Conservation (phyloP, 2,797 vertebrate species). For the Myotis findleyi region DNA sequence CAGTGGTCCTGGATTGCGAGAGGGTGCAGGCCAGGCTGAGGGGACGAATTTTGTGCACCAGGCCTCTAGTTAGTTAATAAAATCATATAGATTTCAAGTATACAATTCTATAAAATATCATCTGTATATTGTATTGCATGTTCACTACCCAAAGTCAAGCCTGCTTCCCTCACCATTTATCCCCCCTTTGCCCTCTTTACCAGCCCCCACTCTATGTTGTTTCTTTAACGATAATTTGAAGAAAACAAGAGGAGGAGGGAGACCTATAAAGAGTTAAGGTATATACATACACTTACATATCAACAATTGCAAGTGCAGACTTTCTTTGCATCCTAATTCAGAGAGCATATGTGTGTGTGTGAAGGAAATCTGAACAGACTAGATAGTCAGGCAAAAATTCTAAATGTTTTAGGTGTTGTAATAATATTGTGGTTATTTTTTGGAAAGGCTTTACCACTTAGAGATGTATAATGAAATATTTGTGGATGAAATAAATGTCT, state of each 20-base stretch:
- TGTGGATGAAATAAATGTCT: not conserved
- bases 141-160: not conserved
- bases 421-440: constrained; percentile 21
- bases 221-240: constrained; percentile 18
- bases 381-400: not conserved
- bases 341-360: not conserved
- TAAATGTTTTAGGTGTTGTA: not conserved
- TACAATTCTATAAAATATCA: not conserved
- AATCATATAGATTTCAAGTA: not conserved
- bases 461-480: constrained; percentile 20
- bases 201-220: not conserved
- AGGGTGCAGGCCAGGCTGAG: too few relatives aligned
- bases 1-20: too few relatives aligned
- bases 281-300: not conserved
- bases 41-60: too few relatives aligned
- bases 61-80: not conserved
- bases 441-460: constrained; percentile 6
- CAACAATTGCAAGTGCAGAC: not conserved
- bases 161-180: not conserved
- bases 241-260: not conserved
- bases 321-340: not conserved
- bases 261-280: not conserved
- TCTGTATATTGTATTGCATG: not conserved
- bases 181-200: not conserved
- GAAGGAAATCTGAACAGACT: constrained; percentile 40